phyloP scores from a whole-genome alignment of 2,113 vertebrate genomes.

The Thunnus maccoyii region DNA sequence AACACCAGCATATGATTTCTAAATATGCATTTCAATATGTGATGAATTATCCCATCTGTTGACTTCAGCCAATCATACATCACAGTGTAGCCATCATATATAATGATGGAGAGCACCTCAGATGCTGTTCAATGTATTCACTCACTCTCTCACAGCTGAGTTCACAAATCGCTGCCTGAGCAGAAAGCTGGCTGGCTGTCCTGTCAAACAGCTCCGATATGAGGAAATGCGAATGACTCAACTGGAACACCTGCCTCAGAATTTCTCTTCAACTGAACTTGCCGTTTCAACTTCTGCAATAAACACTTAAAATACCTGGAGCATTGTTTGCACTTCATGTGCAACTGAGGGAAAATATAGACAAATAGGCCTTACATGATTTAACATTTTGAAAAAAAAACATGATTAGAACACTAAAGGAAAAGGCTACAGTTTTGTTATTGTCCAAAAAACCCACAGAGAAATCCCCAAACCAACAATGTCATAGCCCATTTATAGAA shows the following conservation, averaged over 20 bases:
- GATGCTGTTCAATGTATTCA: not conserved
- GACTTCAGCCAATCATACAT: slow-evolving; percentile 41
- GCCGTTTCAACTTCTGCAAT: not conserved
- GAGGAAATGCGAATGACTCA: slow-evolving; percentile 18
- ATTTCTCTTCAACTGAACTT: not conserved
- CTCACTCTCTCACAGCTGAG: slow-evolving; percentile 37
- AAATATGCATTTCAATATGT: slow-evolving; percentile 19
- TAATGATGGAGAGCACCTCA: slow-evolving; percentile 36
- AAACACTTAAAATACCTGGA: no score
- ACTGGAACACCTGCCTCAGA: slow-evolving; percentile 5
- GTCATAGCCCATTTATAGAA: no score
- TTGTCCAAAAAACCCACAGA: no score
- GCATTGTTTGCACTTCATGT: no score
- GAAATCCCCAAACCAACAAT: no score
- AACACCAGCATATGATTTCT: not conserved
- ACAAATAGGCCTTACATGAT: no score
- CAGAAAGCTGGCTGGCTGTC: slow-evolving; percentile 3
- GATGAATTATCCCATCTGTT: slow-evolving; percentile 45
- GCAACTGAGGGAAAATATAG: no score
- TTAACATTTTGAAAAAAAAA: no score
- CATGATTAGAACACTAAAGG: no score
- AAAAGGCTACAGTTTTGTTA: no score
- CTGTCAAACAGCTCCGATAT: slow-evolving; percentile 8
- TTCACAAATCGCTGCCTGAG: slow-evolving; percentile 18
- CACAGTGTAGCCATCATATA: slow-evolving; percentile 14